Conservation (phyloP, 2,797 vertebrate genomes). For the Syngnathus acus region DNA sequence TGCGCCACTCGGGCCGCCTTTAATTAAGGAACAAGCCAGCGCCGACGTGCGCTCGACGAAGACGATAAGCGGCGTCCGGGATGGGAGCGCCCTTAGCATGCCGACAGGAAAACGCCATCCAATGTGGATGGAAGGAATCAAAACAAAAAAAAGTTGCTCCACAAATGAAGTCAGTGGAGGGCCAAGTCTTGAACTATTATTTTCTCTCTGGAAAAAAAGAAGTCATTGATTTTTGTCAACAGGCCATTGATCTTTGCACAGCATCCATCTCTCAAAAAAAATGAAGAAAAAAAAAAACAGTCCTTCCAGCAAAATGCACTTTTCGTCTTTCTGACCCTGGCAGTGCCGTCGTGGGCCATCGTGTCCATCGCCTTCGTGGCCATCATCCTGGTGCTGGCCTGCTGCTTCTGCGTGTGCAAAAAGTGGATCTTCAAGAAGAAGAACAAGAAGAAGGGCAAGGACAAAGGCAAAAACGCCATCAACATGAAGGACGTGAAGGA, state of each 20-base stretch:
- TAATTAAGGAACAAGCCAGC: conserved; percentile 70
- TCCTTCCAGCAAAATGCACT: not conserved
- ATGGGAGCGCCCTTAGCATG: conserved; percentile 22
- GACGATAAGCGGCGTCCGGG: conserved; percentile 43
- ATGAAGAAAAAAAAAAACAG: not conserved
- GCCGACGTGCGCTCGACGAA: conserved; percentile 42
- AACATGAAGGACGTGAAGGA: conserved; percentile 99
- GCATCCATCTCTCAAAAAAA: not conserved
- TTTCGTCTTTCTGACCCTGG: not conserved
- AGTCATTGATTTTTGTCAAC: conserved; percentile 74
- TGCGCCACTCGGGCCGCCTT: conserved; percentile 63
- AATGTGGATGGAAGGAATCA: too few species aligned
- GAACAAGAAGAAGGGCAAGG: conserved; percentile 99
- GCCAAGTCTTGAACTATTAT: conserved; percentile 48
- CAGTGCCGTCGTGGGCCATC: conserved; percentile 98
- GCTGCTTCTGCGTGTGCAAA: conserved; percentile 99
- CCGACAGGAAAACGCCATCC: too few species aligned
- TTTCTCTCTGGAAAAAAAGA: conserved; percentile 63
- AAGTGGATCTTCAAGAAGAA: conserved; percentile 99
- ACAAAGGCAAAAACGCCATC: conserved; percentile 99
- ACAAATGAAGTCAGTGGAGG: too few species aligned
- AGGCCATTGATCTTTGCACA: conserved; percentile 47
- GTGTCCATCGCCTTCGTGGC: conserved; percentile 96
- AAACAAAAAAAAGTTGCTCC: too few species aligned
- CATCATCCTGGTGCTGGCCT: conserved; percentile 92